phyloP scores from a whole-genome alignment of 2,113 vertebrate species.

The Peucedramus taeniatus region DNA sequence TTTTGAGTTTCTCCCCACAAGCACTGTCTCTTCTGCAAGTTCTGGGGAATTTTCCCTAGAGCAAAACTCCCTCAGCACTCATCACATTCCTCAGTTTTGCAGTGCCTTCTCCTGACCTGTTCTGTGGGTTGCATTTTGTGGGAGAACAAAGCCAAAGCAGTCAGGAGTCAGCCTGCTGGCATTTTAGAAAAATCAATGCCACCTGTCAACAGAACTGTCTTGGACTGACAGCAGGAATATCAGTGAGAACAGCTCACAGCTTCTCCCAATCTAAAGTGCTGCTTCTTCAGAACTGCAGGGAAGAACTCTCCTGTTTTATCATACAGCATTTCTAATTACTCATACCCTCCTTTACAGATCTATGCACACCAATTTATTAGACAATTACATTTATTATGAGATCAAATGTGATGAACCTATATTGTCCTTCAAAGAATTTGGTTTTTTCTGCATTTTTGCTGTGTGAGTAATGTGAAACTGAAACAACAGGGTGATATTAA shows the following conservation, averaged over 20 bases:
- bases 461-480: background rate
- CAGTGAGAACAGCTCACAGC: background rate
- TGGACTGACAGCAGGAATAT: background rate
- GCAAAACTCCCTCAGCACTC: background rate
- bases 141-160: background rate
- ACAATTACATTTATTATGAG: background rate
- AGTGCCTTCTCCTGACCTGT: background rate
- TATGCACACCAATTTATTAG: background rate
- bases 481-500: background rate
- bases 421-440: background rate
- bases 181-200: constrained; percentile 17
- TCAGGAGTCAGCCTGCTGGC: background rate
- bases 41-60: background rate
- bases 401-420: background rate
- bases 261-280: background rate
- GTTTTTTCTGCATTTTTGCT: background rate
- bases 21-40: background rate
- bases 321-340: background rate
- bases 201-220: background rate
- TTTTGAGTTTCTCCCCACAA: background rate
- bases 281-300: background rate
- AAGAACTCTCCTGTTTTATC: background rate
- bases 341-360: background rate
- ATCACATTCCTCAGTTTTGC: background rate
- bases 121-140: background rate